Evolutionary conservation across 2,113 vertebrate genomes (phyloP).

Genomic region (Lamprologus tigripictilis): DNA sequence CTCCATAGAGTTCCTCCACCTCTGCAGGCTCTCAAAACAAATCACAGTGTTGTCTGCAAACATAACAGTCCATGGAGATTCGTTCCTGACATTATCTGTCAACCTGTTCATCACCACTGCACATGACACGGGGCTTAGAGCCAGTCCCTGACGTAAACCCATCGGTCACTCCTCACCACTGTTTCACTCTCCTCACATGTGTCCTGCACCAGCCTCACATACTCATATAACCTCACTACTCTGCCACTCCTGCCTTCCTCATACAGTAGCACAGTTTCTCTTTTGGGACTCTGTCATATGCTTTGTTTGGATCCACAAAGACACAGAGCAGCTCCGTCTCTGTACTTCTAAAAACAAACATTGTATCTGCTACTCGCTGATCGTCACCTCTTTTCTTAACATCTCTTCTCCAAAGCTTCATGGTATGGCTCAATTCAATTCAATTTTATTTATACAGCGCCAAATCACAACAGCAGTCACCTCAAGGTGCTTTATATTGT

Average conservation of each 20-base stretch:
- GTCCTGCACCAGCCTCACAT: neutral
- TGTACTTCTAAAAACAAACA: neutral
- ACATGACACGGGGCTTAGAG: neutral
- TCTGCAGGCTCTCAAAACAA: neutral
- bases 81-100: neutral
- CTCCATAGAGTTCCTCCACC: neutral
- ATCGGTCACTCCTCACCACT: neutral
- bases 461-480: neutral
- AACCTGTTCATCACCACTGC: neutral
- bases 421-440: neutral
- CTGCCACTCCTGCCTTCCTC: neutral
- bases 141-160: neutral
- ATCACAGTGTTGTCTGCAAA: neutral
- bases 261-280: neutral
- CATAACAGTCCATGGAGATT: neutral
- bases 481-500: accelerated
- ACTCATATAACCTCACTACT: neutral
- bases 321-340: neutral
- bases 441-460: accelerated
- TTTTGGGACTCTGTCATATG: neutral
- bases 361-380: neutral
- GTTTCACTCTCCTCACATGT: accelerated
- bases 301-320: neutral
- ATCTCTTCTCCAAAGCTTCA: neutral
- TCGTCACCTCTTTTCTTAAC: neutral